Percentiles rank a stretch among this genome's conserved stretches.
Conservation (phyloP, 2,888 invertebrate genomes). For the Ptychoptera contaminata region DNA sequence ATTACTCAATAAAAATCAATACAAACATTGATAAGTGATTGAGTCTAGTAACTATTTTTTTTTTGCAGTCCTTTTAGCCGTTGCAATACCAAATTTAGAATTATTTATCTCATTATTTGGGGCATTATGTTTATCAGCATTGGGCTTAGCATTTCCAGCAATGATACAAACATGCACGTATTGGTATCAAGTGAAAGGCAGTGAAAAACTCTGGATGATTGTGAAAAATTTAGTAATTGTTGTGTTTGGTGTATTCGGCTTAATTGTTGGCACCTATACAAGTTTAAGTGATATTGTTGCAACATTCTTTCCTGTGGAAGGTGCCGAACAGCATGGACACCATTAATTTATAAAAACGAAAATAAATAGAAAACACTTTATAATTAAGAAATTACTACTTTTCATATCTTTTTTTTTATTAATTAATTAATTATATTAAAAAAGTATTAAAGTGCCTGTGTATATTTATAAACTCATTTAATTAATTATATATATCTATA, state of each 20-base stretch:
- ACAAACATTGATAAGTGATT: too few relatives aligned
- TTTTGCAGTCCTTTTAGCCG: conserved; percentile 62
- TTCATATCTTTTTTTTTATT: too few relatives aligned
- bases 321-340: not conserved
- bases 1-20: too few relatives aligned
- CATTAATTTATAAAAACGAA: too few relatives aligned
- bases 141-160: conserved; percentile 83
- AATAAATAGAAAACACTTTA: too few relatives aligned
- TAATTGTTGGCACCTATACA: conserved; percentile 54
- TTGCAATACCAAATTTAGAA: conserved; percentile 70
- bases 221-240: conserved; percentile 46
- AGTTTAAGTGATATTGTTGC: conserved; percentile 46
- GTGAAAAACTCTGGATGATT: conserved; percentile 39
- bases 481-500: too few relatives aligned
- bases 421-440: too few relatives aligned
- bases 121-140: conserved; percentile 74
- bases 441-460: too few relatives aligned
- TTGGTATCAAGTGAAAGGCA: conserved; percentile 49
- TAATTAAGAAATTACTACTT: too few relatives aligned
- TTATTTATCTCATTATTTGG: conserved; percentile 70
- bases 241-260: conserved; percentile 47
- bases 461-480: too few relatives aligned
- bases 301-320: conserved; percentile 31
- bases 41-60: not conserved
- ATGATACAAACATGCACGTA: conserved; percentile 70